Base-by-base conservation (phyloP, 2,797 vertebrate genomes). In the Remorina albescens region DNA sequence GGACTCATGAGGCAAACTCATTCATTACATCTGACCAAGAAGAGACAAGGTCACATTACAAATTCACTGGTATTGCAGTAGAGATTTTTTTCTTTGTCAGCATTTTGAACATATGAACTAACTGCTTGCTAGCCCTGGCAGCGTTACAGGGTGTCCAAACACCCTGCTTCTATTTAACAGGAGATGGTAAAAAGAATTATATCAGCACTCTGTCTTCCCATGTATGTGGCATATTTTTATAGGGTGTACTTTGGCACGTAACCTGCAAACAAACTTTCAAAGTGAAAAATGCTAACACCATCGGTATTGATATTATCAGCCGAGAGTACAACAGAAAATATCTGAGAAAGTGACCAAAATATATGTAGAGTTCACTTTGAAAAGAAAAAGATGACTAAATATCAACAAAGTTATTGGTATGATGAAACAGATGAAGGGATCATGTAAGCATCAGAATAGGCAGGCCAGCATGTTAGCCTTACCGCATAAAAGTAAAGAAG, bases 1-100 rank as follows among this genome's bases (percentile, higher is more conserved):
- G 53, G 58, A 67, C 63, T 80, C 62, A 55, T 57, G 75, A 19
- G 62, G 79, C 70, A 84, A 85, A 82, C 68, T 81, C 69, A 76
- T 85, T 85, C 62, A 80, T 88, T 89, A 86, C 73, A 60, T 70
- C 46, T 37, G 13, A 73, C 62, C 67, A 54, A 61, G 58, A 72
- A 70, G 18, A 78, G 76, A 83, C 83, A 84, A 87, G 82, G 86
- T 87, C 84, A 81, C 54, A 75, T 83, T 80, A 77, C 39, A 76
- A 49, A 87, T 71, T 76, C 68, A 78, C 44, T 13, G 3, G 63
- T 49, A 55, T 23, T 68, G 70, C 62, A 59, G 42, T 13, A 47
- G 6, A 37, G 11, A 18, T 67, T 67, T 73, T 73, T 60, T 71
- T 70, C 63, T 60, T 37, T 62, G 65, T 88, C 74, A 84, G 82